Evolutionary conservation across 2,113 vertebrate genomes (phyloP).

Genomic region (Synodontis membranacea): DNA sequence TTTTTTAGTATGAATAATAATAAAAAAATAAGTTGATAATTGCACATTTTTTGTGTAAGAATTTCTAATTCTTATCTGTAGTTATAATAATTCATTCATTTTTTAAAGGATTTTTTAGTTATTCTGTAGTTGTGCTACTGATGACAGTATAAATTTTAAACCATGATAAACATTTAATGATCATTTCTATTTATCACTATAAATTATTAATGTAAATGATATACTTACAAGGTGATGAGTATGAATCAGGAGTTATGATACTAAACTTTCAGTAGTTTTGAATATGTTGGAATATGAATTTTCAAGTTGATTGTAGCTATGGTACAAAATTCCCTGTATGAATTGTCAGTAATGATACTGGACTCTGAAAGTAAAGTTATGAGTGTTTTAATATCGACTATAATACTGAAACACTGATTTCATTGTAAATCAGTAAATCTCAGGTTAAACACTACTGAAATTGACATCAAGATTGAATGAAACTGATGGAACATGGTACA

Average conservation of each 20-base stretch:
- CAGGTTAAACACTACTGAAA: background rate
- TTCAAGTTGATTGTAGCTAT: too few species aligned
- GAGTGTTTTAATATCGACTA: background rate
- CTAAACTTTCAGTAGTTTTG: background rate
- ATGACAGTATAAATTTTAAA: too few species aligned
- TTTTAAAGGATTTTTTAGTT: background rate
- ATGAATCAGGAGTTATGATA: background rate
- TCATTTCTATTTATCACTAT: too few species aligned
- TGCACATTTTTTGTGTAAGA: too few species aligned
- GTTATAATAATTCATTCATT: background rate
- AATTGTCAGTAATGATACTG: background rate
- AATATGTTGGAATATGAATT: too few species aligned
- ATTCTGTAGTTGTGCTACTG: background rate
- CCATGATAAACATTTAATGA: too few species aligned
- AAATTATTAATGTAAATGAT: too few species aligned
- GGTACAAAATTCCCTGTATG: background rate
- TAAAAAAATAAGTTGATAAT: too few species aligned
- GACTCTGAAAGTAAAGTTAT: background rate
- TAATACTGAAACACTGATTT: background rate
- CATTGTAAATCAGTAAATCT: background rate
- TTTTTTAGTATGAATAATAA: too few species aligned
- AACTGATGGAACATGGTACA: background rate
- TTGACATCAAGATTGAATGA: background rate
- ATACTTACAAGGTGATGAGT: too few species aligned
- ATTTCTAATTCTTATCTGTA: too few species aligned